Percentiles rank a stretch among this genome's conserved stretches.
These are phyloP conservation scores for Pogonocichla stellata DNA, from an alignment of 2,113 vertebrate genomes.

Conservation along the genomic window DNA sequence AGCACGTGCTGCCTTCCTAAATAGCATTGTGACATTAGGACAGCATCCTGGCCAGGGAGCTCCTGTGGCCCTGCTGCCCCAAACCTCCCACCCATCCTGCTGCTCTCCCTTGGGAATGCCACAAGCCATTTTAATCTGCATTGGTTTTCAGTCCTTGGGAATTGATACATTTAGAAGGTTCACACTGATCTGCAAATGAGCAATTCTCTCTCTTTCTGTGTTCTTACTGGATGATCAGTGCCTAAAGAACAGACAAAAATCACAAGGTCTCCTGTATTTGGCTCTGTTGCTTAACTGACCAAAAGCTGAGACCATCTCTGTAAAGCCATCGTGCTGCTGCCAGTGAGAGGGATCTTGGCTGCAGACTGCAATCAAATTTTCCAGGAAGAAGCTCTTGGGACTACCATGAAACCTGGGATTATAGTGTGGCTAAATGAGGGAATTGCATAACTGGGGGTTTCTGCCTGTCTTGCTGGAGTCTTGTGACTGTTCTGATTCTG, in stretches of 20 bases:
- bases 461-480: background rate
- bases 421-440: background rate
- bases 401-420: background rate
- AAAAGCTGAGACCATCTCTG: background rate
- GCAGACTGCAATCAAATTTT: background rate
- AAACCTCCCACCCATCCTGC: background rate
- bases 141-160: background rate
- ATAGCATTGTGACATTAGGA: background rate
- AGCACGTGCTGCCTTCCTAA: background rate
- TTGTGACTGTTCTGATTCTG: slow-evolving; percentile 30
- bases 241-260: background rate
- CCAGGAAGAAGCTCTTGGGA: background rate
- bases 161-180: background rate
- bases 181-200: background rate
- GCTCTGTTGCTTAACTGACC: background rate
- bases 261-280: background rate
- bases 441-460: background rate
- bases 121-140: background rate
- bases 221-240: background rate
- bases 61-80: background rate
- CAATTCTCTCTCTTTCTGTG: background rate
- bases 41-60: background rate
- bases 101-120: background rate
- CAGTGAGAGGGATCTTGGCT: background rate
- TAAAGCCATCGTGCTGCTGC: background rate